Evolutionary conservation across 2,113 vertebrate species (phyloP).

Genomic region (Tragelaphus scriptus): DNA sequence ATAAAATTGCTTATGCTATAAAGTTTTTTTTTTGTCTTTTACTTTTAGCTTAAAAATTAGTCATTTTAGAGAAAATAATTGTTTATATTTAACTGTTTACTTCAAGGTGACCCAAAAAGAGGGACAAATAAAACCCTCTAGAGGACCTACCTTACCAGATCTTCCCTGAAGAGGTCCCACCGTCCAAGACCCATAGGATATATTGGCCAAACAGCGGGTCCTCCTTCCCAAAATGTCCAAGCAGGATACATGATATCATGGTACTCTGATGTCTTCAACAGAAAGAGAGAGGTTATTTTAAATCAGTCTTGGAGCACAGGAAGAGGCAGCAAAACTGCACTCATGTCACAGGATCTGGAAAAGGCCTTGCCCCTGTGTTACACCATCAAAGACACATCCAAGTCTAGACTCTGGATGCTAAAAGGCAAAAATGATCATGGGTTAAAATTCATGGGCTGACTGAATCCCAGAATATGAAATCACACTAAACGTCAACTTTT

Average conservation of each 20-base stretch:
- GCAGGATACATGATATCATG: constrained; percentile 98
- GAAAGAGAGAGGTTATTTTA: constrained; percentile 42
- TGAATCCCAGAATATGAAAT: constrained; percentile 7
- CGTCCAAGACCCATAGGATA: constrained; percentile 96
- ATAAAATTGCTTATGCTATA: background rate
- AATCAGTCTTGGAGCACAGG: background rate
- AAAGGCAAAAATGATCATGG: background rate
- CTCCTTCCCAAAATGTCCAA: constrained; percentile 99
- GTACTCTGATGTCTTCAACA: constrained; percentile 90
- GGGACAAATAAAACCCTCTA: background rate
- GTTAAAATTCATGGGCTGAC: background rate
- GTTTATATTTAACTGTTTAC: background rate
- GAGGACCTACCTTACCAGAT: constrained; percentile 86
- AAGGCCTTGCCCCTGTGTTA: background rate
- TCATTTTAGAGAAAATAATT: background rate
- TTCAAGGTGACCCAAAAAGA: background rate
- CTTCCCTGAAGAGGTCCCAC: constrained; percentile 97
- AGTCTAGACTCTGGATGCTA: background rate
- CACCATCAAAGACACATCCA: background rate
- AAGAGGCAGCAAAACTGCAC: background rate
- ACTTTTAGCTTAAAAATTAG: constrained; percentile 16
- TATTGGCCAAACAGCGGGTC: constrained; percentile 98
- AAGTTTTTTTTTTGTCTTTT: background rate
- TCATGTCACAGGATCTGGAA: background rate
- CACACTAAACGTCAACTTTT: constrained; percentile 11